A percentile compares a stretch with the other conserved stretches of the same genome.
Conservation (phyloP, 2,797 vertebrate species). For the Masticophis lateralis region DNA sequence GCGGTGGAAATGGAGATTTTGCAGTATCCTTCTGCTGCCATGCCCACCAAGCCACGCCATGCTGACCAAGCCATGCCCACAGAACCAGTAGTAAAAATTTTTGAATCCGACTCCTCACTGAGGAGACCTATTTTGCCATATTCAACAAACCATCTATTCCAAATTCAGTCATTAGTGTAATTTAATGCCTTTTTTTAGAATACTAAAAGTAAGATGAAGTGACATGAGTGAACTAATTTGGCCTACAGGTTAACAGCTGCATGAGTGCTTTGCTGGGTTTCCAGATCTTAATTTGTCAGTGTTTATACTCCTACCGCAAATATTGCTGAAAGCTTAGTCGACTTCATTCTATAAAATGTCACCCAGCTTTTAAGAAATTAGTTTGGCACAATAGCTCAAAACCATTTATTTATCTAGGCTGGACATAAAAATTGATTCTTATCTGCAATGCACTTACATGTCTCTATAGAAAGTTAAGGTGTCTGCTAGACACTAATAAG, state of each 20-base stretch:
- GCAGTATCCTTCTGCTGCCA: too few relatives aligned
- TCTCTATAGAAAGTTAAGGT: not conserved
- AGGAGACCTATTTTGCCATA: not conserved
- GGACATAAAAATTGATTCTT: not conserved
- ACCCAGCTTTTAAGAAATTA: not conserved
- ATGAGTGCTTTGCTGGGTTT: not conserved
- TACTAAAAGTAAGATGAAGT: not conserved
- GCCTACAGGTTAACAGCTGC: too few relatives aligned
- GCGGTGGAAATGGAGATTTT: too few relatives aligned
- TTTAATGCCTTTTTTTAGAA: not conserved
- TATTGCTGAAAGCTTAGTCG: not conserved
- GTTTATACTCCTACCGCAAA: not conserved
- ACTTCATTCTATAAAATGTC: not conserved
- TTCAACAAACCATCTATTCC: not conserved
- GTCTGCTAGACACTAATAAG: not conserved
- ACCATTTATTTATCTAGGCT: not conserved
- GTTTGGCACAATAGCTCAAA: not conserved
- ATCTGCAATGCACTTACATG: not conserved
- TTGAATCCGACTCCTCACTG: too few relatives aligned
- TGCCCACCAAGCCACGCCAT: too few relatives aligned
- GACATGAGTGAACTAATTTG: not conserved
- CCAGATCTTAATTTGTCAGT: not conserved
- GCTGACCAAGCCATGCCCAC: too few relatives aligned
- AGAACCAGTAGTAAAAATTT: too few relatives aligned
- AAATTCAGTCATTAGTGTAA: not conserved